phyloP scores from a whole-genome alignment of 1,140 invertebrate species.

The Drosophila orosa region DNA sequence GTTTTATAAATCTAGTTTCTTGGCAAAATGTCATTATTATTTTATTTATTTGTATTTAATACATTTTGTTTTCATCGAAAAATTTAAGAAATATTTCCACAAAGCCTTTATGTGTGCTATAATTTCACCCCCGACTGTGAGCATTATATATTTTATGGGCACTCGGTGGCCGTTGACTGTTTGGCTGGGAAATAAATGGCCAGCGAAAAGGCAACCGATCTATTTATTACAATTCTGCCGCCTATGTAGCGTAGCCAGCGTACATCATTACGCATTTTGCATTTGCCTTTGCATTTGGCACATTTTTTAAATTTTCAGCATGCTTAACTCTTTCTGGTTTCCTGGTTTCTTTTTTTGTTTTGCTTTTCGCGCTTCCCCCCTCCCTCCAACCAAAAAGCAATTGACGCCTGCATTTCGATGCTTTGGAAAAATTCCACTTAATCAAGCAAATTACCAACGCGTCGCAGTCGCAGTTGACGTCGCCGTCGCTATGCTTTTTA shows the following conservation, averaged over 20 bases:
- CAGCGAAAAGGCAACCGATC: constrained; percentile 63
- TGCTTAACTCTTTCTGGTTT: constrained; percentile 37
- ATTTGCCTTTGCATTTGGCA: constrained; percentile 43
- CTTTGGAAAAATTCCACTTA: constrained; percentile 78
- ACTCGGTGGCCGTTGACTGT: constrained; percentile 42
- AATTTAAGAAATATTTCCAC: not conserved
- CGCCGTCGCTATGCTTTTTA: constrained; percentile 41
- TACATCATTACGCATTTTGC: constrained; percentile 39
- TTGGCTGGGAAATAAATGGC: constrained; percentile 49
- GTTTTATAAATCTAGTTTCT: not conserved
- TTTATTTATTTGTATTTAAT: not conserved
- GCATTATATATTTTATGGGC: constrained; percentile 39
- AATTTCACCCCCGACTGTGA: constrained; percentile 5
- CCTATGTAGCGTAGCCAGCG: constrained; percentile 12
- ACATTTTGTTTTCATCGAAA: not conserved
- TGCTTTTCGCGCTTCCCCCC: constrained; percentile 13
- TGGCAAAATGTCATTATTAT: not conserved
- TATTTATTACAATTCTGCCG: constrained; percentile 67
- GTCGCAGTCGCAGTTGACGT: constrained; percentile 41
- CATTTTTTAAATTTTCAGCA: constrained; percentile 46
- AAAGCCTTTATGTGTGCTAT: not conserved
- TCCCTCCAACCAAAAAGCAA: constrained; percentile 23
- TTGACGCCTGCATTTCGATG: constrained; percentile 64
- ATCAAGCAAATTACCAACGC: constrained; percentile 79
- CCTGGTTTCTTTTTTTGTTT: constrained; percentile 22